Conservation (phyloP, 2,797 vertebrate species). For the Sebastes goodei region DNA sequence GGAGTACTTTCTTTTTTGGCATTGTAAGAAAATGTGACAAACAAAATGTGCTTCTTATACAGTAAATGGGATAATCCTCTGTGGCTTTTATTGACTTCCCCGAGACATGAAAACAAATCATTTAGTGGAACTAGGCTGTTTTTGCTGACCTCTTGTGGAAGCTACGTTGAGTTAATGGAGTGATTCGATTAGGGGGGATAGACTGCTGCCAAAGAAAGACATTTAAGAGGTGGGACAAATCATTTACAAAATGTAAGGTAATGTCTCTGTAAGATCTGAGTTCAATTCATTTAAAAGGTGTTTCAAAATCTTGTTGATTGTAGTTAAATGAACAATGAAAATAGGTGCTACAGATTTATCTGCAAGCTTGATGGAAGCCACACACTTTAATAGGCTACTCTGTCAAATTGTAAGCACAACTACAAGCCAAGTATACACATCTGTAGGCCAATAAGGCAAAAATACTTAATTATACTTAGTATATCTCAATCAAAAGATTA, state of each 20-base stretch:
- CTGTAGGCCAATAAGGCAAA: too few relatives aligned
- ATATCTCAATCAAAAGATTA: too few relatives aligned
- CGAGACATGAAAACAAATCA: conserved; percentile 14
- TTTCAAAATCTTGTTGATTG: neutral
- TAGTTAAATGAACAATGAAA: neutral
- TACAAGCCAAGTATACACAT: too few relatives aligned
- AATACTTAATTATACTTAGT: too few relatives aligned
- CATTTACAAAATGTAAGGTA: neutral
- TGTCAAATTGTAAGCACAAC: too few relatives aligned
- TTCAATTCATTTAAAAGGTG: neutral
- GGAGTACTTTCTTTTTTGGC: neutral
- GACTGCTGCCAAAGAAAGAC: neutral
- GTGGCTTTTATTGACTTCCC: neutral
- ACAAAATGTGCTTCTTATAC: neutral
- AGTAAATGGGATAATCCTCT: neutral
- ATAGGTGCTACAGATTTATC: neutral
- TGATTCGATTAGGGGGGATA: neutral
- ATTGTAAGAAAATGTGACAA: neutral
- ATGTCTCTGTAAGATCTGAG: neutral
- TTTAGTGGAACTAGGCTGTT: conserved; percentile 3
- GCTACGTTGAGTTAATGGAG: neutral
- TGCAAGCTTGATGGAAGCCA: neutral
- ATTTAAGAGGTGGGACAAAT: neutral
- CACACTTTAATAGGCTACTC: too few relatives aligned
- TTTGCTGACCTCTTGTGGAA: conserved; percentile 62